phyloP scores from a whole-genome alignment of 2,113 vertebrate species.

The Lichenostomus cassidix region DNA sequence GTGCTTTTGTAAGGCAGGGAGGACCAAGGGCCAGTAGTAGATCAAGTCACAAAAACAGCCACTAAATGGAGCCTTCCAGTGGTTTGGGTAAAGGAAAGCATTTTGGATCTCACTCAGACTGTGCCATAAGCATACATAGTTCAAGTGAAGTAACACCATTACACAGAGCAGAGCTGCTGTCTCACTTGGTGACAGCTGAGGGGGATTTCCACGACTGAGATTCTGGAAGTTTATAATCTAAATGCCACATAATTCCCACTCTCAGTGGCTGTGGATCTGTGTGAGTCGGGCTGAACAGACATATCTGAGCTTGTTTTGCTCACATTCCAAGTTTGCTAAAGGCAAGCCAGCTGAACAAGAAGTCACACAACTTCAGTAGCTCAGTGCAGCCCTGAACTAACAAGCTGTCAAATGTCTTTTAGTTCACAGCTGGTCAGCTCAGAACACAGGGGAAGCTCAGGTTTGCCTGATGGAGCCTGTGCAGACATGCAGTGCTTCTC shows the following conservation, averaged over 20 bases:
- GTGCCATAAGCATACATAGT: accelerated
- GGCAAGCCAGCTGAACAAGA: neutral
- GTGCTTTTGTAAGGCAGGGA: neutral
- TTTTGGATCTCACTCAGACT: neutral
- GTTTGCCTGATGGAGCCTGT: neutral
- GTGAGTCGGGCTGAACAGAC: neutral
- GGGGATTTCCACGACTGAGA: neutral
- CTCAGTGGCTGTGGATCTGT: neutral
- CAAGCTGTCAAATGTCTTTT: slow-evolving; percentile 12
- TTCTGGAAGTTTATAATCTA: neutral
- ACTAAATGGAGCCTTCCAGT: neutral
- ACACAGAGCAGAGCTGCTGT: neutral
- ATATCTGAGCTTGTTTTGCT: slow-evolving; percentile 23
- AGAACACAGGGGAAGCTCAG: neutral
- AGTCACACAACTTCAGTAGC: neutral
- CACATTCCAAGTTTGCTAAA: neutral
- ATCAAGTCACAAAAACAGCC: neutral
- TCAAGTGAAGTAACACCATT: neutral
- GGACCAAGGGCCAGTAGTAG: neutral
- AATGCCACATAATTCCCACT: neutral
- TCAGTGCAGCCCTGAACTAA: neutral
- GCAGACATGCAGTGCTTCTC: neutral
- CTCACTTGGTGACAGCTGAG: neutral
- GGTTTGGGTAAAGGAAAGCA: neutral
- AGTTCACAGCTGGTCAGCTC: slow-evolving; percentile 17